Evolutionary conservation across 2,113 vertebrate genomes (phyloP).

Genomic region (Lathamus discolor): DNA sequence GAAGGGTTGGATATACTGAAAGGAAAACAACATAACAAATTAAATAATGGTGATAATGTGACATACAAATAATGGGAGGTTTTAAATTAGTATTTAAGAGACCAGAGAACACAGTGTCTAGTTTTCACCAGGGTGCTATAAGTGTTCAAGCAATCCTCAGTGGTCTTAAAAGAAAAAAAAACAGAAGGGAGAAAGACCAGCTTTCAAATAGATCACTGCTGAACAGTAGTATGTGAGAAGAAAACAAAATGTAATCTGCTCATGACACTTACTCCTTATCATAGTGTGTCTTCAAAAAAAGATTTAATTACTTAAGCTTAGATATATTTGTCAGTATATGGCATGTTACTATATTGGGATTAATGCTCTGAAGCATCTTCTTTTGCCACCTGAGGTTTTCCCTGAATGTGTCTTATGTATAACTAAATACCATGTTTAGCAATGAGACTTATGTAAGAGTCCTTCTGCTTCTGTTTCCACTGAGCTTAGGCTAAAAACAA

Average conservation of each 20-base stretch:
- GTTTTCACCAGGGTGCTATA: not conserved
- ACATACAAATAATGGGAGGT: not conserved
- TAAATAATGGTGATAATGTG: not conserved
- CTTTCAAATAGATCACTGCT: conserved; percentile 16
- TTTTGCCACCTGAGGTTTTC: conserved; percentile 72
- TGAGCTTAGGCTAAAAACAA: conserved; percentile 48
- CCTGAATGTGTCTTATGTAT: conserved; percentile 45
- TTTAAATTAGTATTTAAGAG: not conserved
- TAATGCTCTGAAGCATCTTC: conserved; percentile 66
- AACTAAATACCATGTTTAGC: conserved; percentile 49
- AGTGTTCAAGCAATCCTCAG: not conserved
- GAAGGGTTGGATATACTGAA: not conserved
- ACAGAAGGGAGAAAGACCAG: not conserved
- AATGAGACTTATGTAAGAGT: conserved; percentile 17
- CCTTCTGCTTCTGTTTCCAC: conserved; percentile 3
- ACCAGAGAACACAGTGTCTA: not conserved
- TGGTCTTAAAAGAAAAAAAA: not conserved
- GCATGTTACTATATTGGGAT: conserved; percentile 71
- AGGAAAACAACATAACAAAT: conserved; percentile 39
- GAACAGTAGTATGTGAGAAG: not conserved
- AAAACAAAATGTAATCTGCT: conserved; percentile 67
- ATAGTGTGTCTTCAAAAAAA: conserved; percentile 58
- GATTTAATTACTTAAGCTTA: conserved; percentile 75
- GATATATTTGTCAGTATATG: conserved; percentile 69
- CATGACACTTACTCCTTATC: conserved; percentile 64